phyloP scores from a whole-genome alignment of 2,888 invertebrate genomes.

The Tetragonisca angustula region DNA sequence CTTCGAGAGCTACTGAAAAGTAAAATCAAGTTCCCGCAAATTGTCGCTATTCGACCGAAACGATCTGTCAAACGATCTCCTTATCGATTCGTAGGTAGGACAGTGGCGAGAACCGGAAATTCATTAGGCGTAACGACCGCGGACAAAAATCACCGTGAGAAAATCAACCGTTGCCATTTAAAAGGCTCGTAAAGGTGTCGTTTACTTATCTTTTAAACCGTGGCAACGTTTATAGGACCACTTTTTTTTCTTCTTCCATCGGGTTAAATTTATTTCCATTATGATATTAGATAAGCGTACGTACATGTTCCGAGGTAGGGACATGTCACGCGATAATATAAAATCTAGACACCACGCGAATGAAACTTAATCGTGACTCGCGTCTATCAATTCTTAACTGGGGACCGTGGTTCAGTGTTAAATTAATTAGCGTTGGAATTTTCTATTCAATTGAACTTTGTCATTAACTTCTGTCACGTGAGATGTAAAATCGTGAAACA shows the following conservation, averaged over 20 bases:
- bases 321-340: background rate
- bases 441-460: too few relatives aligned
- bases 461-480: too few relatives aligned
- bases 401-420: too few relatives aligned
- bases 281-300: background rate
- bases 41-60: background rate
- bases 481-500: too few relatives aligned
- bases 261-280: background rate
- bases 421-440: too few relatives aligned
- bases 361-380: background rate
- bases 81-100: conserved; percentile 14
- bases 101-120: conserved; percentile 34
- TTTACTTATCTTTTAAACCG: conserved; percentile 2
- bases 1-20: background rate
- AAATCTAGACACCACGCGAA: background rate
- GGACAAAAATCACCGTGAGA: conserved; percentile 43
- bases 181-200: conserved; percentile 15
- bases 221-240: background rate
- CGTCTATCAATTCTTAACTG: too few relatives aligned
- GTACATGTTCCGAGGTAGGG: background rate
- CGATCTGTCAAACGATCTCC: background rate
- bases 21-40: background rate
- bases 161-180: conserved; percentile 18
- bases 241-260: background rate
- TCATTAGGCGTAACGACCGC: conserved; percentile 41